Evolutionary conservation across 2,797 vertebrate genomes (phyloP).

Genomic region (Lepilemur ruficaudatus): DNA sequence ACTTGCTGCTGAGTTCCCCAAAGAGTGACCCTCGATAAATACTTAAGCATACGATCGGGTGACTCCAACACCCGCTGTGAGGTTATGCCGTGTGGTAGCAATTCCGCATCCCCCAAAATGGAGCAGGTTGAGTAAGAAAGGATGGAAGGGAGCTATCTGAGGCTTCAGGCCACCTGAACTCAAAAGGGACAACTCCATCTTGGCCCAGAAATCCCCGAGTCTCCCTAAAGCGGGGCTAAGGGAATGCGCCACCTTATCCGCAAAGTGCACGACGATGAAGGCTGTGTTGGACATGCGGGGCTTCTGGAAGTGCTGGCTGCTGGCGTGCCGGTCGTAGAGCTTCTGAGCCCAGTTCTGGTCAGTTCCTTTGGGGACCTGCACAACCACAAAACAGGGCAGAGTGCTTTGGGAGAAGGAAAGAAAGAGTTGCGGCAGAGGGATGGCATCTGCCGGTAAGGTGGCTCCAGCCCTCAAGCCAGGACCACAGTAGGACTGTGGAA

Average conservation of each 20-base stretch:
- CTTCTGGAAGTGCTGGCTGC: conserved; percentile 94
- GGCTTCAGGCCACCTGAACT: not conserved
- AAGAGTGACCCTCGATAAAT: not conserved
- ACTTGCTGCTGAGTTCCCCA: not conserved
- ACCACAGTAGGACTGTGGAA: not conserved
- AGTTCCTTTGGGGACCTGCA: conserved; percentile 95
- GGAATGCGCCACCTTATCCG: conserved; percentile 89
- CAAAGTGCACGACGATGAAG: conserved; percentile 94
- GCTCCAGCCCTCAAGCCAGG: not conserved
- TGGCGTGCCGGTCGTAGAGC: conserved; percentile 88
- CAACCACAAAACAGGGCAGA: not conserved
- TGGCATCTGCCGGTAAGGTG: fast-evolving
- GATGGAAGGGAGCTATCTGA: not conserved
- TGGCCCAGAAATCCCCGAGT: not conserved
- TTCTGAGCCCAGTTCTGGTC: conserved; percentile 98
- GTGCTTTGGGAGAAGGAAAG: not conserved
- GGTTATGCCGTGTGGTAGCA: fast-evolving
- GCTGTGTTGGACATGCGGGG: conserved; percentile 96
- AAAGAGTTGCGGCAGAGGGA: not conserved
- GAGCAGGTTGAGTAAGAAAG: not conserved
- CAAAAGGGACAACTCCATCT: not conserved
- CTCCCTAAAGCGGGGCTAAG: fast-evolving
- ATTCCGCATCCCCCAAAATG: not conserved
- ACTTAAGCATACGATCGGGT: fast-evolving
- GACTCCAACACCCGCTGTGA: fast-evolving